Evolutionary conservation across 1,140 invertebrate genomes (phyloP), one percentile per base, ranked within the genome.

Genomic region (Caenorhabditis tropicalis): DNA sequence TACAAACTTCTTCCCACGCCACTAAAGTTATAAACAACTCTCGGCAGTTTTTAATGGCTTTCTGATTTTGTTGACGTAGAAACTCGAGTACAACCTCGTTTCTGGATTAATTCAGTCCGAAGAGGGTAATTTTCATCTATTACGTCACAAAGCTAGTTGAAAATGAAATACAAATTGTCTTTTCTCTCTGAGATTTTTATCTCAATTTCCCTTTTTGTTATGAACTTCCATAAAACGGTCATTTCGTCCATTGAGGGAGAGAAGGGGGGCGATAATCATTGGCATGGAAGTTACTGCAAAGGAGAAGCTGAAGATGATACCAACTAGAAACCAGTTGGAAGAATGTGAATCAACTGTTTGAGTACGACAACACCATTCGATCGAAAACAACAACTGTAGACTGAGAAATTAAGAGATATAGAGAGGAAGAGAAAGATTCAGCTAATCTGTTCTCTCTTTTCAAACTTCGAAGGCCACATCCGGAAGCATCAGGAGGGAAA

Each of bases 161-260:
- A 56, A 27, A 56, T 27, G 19, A n/a, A 21, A 56, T 56, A 9
- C 24, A 56, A 21, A 29, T 3, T 10, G 10, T 10, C 21, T 12
- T n/a, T 3, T 10, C 7, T 10, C 21, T 12, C 24, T 15, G 15
- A 51, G 48, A 51, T 51, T 19, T 51, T 51, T 51, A 56, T 33
- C 39, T 43, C 12, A 43, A 6, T 43, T 5, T 43, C 39, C 58
- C 58, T 15, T 36, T 36, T 65, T 33, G 10, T 36, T n/a, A 33
- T 65, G 58, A 65, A 65, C 58, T 65, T 65, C 16, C 58, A 65
- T 58, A 29, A 58, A 58, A 58, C 29, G 58, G 58, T 65, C 31
- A 65, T 65, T 65, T 65, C 58, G 58, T 65, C 31, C 58, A 15
- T 65, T 12, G 6, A 27, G n/a, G 7, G 43, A 46, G 16, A 16